Evolutionary conservation across 2,797 vertebrate genomes (phyloP), one percentile per base, ranked within the genome.

Genomic region (Chromis chromis): DNA sequence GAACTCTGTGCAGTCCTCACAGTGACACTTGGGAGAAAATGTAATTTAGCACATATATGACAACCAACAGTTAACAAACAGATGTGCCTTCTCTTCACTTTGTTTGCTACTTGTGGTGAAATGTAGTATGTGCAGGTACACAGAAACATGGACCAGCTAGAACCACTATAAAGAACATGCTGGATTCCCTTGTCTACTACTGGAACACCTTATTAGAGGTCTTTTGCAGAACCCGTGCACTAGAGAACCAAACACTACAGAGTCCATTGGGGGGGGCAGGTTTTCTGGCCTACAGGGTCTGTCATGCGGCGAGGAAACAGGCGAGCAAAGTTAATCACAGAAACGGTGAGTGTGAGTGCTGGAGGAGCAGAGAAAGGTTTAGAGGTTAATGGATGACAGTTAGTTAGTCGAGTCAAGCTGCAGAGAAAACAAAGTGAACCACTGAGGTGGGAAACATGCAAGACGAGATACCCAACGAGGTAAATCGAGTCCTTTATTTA

Each of bases 371-470:
- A 78, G 64, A 25, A 39, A 68, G 71, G 55, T 84, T 93, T 87
- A 92, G 60, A 13, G 79, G 89, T 93, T 93, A 93, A 87, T 78
- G 52, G 67, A 74, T 76, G 75, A 65, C 25, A 60, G 85, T 93
- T 92, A 60, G 85, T 93, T 92, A 88, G 89, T 78, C 16, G 60
- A 85, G 85, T 73, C 66, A 36, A 79, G 69, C 63, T 72, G 55
- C 24, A 24, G 16, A 63, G 19, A n/a, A 48, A 65, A 56, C 39
- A 52, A 3, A 58, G 76, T 11, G 61, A 52, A 72, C 12, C n/a
- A 11, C 40, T 44, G 12, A 12, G 27, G 21, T 25, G 65, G 24
- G 17, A 62, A 70, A 65, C 70, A 79, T 73, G 83, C 79, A 42
- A 48, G 42, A 83, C 33, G 78, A 28, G 56, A 62, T 17, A 68